phyloP scores from a whole-genome alignment of 2,797 vertebrate genomes.

The Rhadinocentrus ornatus region DNA sequence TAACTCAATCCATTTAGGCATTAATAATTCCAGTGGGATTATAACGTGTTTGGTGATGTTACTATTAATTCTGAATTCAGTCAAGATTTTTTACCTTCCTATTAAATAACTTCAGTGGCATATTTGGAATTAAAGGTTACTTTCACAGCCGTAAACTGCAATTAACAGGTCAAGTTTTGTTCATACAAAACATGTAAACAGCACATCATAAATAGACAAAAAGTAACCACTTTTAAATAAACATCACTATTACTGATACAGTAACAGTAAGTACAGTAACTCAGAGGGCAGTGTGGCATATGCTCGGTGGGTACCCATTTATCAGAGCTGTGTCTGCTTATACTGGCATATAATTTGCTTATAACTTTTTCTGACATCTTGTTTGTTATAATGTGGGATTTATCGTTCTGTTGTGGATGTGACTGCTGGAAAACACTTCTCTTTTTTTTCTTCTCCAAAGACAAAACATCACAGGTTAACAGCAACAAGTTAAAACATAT shows the following conservation, averaged over 20 bases:
- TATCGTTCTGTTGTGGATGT: neutral
- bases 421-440: neutral
- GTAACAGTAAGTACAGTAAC: constrained; percentile 6
- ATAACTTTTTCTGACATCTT: constrained; percentile 29
- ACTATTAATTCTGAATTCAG: constrained; percentile 29
- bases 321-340: constrained; percentile 35
- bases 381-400: constrained; percentile 27
- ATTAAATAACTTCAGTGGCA: constrained; percentile 3
- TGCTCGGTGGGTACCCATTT: constrained; percentile 22
- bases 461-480: constrained; percentile 7
- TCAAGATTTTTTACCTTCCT: neutral
- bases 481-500: neutral
- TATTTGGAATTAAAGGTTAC: neutral
- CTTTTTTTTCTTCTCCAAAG: neutral
- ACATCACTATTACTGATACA: constrained; percentile 7
- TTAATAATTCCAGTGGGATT: constrained; percentile 16
- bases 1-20: constrained; percentile 8
- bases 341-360: constrained; percentile 38
- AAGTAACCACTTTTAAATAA: neutral
- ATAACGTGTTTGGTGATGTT: constrained; percentile 19
- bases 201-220: neutral
- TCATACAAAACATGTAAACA: neutral
- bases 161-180: neutral
- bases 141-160: constrained; percentile 3
- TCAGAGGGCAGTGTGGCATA: constrained; percentile 11